phyloP scores from a whole-genome alignment of 2,797 vertebrate genomes.

The Chelmon rostratus region DNA sequence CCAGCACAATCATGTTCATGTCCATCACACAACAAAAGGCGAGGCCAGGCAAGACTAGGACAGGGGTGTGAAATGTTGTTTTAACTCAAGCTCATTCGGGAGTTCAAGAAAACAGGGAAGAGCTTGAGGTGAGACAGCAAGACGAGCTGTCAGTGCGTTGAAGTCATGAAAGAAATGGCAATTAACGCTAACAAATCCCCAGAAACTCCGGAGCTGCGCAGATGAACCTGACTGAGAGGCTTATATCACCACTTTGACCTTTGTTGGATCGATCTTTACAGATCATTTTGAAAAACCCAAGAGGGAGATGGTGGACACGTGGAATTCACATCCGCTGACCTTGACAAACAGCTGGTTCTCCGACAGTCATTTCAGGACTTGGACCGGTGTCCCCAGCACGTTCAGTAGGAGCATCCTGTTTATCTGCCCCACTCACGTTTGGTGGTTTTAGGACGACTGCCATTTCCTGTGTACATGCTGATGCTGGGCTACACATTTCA shows the following conservation, averaged over 20 bases:
- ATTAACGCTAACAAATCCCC: slow-evolving; percentile 25
- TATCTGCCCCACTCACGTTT: not conserved
- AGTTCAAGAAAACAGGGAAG: not conserved
- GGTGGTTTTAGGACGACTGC: not conserved
- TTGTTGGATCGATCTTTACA: slow-evolving; percentile 18
- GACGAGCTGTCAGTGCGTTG: slow-evolving; percentile 21
- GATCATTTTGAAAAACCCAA: slow-evolving; percentile 30
- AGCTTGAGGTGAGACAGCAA: not conserved
- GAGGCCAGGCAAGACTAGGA: not conserved
- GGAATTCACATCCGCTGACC: slow-evolving; percentile 21
- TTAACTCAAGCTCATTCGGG: slow-evolving; percentile 16
- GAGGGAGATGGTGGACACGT: slow-evolving; percentile 18
- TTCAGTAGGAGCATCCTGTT: not conserved
- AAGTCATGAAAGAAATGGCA: slow-evolving; percentile 25
- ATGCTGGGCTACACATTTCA: not conserved
- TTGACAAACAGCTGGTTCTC: slow-evolving; percentile 23
- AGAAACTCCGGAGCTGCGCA: slow-evolving; percentile 8
- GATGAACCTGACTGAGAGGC: slow-evolving; percentile 13
- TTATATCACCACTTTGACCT: slow-evolving; percentile 15
- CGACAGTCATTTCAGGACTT: slow-evolving; percentile 1
- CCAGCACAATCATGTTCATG: not conserved
- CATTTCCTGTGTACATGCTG: not conserved
- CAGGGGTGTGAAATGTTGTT: slow-evolving; percentile 5
- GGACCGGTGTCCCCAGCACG: not conserved
- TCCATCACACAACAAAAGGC: slow-evolving; percentile 7